Conservation (phyloP, 2,888 invertebrate genomes). For the Graphium colonna region DNA sequence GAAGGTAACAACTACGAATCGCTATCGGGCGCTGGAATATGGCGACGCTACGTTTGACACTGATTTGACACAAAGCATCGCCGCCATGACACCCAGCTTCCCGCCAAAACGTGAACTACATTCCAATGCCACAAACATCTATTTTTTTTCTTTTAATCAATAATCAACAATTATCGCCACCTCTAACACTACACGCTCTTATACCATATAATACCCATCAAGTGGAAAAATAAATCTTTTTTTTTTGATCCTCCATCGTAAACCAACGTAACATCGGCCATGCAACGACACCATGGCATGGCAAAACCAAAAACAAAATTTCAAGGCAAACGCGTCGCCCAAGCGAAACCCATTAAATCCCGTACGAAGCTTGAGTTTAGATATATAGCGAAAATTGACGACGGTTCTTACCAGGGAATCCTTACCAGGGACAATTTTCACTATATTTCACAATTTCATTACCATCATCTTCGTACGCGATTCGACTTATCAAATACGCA, state of each 20-base stretch:
- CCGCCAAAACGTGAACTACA: constrained; percentile 45
- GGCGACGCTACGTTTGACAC: neutral
- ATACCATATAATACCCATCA: constrained; percentile 59
- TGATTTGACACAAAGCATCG: neutral
- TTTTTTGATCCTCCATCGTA: constrained; percentile 69
- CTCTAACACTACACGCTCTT: constrained; percentile 75
- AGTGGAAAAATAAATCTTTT: constrained; percentile 70
- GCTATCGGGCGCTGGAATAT: constrained; percentile 32
- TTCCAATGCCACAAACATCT: constrained; percentile 73
- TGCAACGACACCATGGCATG: constrained; percentile 50
- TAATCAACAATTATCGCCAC: constrained; percentile 79
- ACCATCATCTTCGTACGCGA: constrained; percentile 31
- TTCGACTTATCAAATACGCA: constrained; percentile 37
- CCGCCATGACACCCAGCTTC: constrained; percentile 29
- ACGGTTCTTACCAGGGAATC: neutral
- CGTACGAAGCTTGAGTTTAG: neutral
- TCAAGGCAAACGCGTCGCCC: constrained; percentile 53
- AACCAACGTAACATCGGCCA: constrained; percentile 67
- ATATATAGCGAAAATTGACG: neutral
- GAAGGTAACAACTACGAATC: constrained; percentile 63
- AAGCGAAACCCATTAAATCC: constrained; percentile 3
- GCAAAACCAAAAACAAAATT: constrained; percentile 53
- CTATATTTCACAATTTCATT: neutral
- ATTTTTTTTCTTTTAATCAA: constrained; percentile 65
- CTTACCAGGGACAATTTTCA: too few species aligned